A percentile compares a stretch with the other conserved stretches of the same genome.
These are phyloP conservation scores for Diplogasteroides magnus DNA, from an alignment of 1,140 invertebrate genomes.

Conservation along the genomic window DNA sequence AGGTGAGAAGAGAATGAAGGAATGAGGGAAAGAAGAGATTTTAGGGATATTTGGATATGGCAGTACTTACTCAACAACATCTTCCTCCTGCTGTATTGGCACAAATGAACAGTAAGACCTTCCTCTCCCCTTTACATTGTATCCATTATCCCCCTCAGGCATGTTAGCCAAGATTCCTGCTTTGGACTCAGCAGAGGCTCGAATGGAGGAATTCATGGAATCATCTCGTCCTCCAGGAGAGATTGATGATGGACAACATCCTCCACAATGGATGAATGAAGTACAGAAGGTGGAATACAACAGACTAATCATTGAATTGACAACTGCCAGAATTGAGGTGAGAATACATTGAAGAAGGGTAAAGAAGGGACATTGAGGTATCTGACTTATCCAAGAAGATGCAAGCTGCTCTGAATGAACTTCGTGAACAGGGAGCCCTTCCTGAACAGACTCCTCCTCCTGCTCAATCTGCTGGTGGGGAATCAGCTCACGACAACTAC, in stretches of 20 bases:
- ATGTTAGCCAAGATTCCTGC: slow-evolving; percentile 20
- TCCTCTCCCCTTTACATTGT: neutral
- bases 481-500: slow-evolving; percentile 15
- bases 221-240: slow-evolving; percentile 11
- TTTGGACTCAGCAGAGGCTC: slow-evolving; percentile 16
- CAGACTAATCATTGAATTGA: slow-evolving; percentile 25
- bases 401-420: slow-evolving; percentile 11
- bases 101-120: slow-evolving; percentile 4
- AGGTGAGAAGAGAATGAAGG: neutral
- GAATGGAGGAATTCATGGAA: slow-evolving; percentile 17
- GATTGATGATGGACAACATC: slow-evolving; percentile 15
- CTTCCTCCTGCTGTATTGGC: slow-evolving; percentile 7
- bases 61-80: slow-evolving; percentile 10
- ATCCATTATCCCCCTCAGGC: neutral
- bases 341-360: too few species aligned
- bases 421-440: slow-evolving; percentile 3
- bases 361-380: too few species aligned
- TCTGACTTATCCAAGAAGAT: slow-evolving; percentile 26
- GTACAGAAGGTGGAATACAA: slow-evolving; percentile 30
- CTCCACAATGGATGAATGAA: slow-evolving; percentile 22
- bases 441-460: neutral
- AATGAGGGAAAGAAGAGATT: neutral
- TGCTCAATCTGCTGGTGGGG: too few species aligned
- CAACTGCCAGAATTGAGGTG: slow-evolving; percentile 28
- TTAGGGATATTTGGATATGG: slow-evolving; percentile 21